These are phyloP conservation scores for Ditula angustiorana DNA, from an alignment of 2,888 invertebrate genomes.

Conservation along the genomic window DNA sequence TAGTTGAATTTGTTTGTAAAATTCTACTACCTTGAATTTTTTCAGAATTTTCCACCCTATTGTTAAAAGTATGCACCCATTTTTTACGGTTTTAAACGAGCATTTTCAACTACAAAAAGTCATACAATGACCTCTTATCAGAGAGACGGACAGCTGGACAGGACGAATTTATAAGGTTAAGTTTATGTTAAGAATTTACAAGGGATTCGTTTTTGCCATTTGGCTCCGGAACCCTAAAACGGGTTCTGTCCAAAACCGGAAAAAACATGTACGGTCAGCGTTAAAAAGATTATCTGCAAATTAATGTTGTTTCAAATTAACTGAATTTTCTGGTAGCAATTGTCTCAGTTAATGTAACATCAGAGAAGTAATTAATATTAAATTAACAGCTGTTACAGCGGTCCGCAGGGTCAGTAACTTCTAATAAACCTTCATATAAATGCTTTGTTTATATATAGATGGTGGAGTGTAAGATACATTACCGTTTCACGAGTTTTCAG, in stretches of 20 bases:
- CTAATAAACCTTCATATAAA: constrained; percentile 18
- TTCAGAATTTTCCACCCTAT: no score
- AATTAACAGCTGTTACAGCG: constrained; percentile 18
- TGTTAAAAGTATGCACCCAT: no score
- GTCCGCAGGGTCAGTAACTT: constrained; percentile 10
- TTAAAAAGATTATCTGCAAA: neutral
- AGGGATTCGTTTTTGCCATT: neutral
- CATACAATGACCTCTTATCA: no score
- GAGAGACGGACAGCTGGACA: no score
- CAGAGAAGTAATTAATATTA: constrained; percentile 18
- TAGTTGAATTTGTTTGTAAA: no score
- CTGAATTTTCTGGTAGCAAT: neutral
- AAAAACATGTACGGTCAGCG: neutral
- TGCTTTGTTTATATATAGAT: constrained; percentile 12
- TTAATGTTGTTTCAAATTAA: neutral
- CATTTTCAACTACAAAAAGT: no score
- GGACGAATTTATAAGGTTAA: no score
- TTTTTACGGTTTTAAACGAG: no score
- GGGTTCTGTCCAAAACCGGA: no score
- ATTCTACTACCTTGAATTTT: no score
- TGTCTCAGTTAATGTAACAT: constrained; percentile 5
- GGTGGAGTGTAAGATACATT: constrained; percentile 43
- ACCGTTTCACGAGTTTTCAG: constrained; percentile 58
- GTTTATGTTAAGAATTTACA: neutral
- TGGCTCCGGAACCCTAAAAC: no score